These are phyloP conservation scores for Elgaria multicarinata DNA, from an alignment of 2,113 vertebrate genomes.

Conservation along the genomic window DNA sequence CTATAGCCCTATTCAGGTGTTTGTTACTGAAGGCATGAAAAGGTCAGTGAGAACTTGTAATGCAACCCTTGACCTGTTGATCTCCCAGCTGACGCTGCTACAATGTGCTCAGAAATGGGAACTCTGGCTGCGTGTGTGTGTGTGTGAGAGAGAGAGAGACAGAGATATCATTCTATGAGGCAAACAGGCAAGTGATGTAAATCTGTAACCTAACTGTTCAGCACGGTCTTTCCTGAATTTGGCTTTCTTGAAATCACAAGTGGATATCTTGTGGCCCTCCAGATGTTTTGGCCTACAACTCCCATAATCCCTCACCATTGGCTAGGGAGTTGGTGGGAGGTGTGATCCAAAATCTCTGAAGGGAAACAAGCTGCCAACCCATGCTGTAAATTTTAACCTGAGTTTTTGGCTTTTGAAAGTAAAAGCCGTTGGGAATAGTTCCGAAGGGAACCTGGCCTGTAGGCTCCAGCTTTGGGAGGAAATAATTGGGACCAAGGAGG, in stretches of 20 bases:
- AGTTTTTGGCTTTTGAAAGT: background rate
- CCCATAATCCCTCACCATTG: too few relatives aligned
- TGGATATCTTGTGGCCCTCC: too few relatives aligned
- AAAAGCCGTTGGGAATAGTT: background rate
- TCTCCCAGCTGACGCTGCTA: background rate
- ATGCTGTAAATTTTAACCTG: background rate
- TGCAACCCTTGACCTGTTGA: background rate
- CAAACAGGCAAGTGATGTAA: background rate
- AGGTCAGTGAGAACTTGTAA: background rate
- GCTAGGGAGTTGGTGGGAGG: too few relatives aligned
- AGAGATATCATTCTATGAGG: background rate
- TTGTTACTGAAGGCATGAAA: background rate
- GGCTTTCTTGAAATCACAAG: background rate
- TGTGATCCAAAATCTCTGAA: too few relatives aligned
- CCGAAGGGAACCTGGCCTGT: background rate
- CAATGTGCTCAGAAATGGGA: background rate
- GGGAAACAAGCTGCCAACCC: too few relatives aligned
- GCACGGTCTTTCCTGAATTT: background rate
- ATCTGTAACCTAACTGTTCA: background rate
- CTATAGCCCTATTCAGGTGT: background rate
- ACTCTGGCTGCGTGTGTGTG: background rate
- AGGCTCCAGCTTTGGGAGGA: background rate
- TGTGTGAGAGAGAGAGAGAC: background rate
- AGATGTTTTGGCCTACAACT: too few relatives aligned
- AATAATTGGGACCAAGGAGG: background rate